Conservation (phyloP, 2,888 invertebrate species). For the Strigamia crassipes region DNA sequence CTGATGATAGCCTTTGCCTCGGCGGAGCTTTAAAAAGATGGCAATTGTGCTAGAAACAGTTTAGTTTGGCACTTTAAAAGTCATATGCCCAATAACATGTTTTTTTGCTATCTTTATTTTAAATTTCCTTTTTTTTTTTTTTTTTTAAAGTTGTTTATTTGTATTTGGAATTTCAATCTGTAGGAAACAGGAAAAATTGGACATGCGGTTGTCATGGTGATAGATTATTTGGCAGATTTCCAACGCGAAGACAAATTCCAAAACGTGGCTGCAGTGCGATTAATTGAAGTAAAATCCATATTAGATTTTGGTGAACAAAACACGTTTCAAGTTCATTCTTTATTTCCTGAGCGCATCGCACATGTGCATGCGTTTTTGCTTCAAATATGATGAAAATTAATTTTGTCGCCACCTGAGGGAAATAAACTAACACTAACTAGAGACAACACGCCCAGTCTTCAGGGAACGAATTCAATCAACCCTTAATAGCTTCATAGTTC, state of each 20-base stretch:
- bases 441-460: not conserved
- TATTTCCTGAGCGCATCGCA: not conserved
- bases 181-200: not conserved
- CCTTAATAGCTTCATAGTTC: not conserved
- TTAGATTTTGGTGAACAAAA: not conserved
- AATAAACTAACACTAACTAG: constrained; percentile 3
- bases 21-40: not conserved
- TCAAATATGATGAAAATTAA: constrained; percentile 21
- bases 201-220: constrained; percentile 21
- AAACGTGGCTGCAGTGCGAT: not conserved
- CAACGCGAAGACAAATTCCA: constrained; percentile 4
- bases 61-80: not conserved
- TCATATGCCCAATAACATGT: too few relatives aligned
- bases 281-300: constrained; percentile 29
- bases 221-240: constrained; percentile 23
- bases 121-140: too few relatives aligned
- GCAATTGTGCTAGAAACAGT: not conserved
- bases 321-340: not conserved
- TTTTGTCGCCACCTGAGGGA: not conserved
- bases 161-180: constrained; percentile 13
- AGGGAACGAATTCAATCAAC: constrained; percentile 10
- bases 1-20: not conserved
- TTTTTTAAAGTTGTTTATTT: not conserved
- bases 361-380: not conserved
- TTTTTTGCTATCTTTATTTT: not conserved